A percentile compares a stretch with the other conserved stretches of the same genome.
phyloP scores from a whole-genome alignment of 2,888 invertebrate species.

The Oeneis ivallda region DNA sequence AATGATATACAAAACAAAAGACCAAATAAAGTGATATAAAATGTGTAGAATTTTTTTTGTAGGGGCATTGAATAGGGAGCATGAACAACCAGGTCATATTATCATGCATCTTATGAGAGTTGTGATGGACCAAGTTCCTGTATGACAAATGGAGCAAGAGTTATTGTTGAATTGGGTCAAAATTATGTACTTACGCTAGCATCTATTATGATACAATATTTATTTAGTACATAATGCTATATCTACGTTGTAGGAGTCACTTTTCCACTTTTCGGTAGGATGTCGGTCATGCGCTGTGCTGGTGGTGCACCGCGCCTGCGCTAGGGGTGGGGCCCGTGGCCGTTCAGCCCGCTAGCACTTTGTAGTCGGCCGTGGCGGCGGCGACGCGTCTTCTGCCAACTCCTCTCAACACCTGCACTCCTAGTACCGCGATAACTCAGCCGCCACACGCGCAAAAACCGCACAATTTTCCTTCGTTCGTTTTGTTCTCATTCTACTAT shows the following conservation, averaged over 20 bases:
- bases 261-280: constrained; percentile 80
- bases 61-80: too few relatives aligned
- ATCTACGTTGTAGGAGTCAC: constrained; percentile 80
- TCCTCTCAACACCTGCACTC: constrained; percentile 49
- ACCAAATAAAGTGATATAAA: not conserved
- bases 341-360: constrained; percentile 74
- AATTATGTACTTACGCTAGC: constrained; percentile 62
- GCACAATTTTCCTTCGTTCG: constrained; percentile 58
- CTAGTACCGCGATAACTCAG: constrained; percentile 60
- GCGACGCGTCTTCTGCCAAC: constrained; percentile 61
- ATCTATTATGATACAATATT: constrained; percentile 75
- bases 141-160: constrained; percentile 49
- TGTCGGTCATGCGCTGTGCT: constrained; percentile 75
- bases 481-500: constrained; percentile 56
- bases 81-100: constrained; percentile 25
- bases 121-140: constrained; percentile 14
- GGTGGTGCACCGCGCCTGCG: constrained; percentile 63
- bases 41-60: not conserved
- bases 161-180: constrained; percentile 62
- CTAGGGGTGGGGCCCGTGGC: constrained; percentile 75
- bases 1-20: constrained; percentile 43
- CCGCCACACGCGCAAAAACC: constrained; percentile 68
- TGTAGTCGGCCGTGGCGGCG: constrained; percentile 75
- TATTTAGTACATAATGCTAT: constrained; percentile 79
- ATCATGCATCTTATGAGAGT: not conserved